Evolutionary conservation across 2,888 invertebrate genomes (phyloP), one percentile per base, ranked within the genome.

Genomic region (Orchestes rusci): DNA sequence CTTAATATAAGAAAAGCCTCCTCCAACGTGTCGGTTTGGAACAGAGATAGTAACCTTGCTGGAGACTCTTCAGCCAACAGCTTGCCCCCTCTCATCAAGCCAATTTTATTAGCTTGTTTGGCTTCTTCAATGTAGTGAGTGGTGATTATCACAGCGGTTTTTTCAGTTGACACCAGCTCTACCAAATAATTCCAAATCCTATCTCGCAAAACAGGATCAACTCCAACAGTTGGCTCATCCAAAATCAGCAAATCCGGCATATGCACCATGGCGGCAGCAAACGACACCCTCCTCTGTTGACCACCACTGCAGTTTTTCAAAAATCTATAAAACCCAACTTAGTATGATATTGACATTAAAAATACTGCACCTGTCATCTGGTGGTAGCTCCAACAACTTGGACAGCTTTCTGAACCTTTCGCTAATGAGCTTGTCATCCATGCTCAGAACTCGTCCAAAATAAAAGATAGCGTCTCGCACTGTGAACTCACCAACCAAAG

Each of bases 101-200:
- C 94, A 63, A 94, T 91, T 69, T 75, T 78, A 63, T 85, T 75
- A 3, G 89, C 87, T 63, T 85, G 82, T 59, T 80, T 80, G 2
- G 92, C 86, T 70, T 94, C 94, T 64, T 94, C 94, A 47, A 94
- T 92, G 62, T 94, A 94, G 70, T 94, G 94, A n/a, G 94, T 94
- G 1, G 94, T 94, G 44, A 94, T 90, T 47, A 94, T 82, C 41
- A 94, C 84, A 7, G 93, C 85, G 47, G 82, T 79, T 40, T 82
- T 80, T 34, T 77, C 74, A 55, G 76, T 74, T 50, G 76, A 71
- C 0, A 90, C 80, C 41, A 88, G 72, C 49, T 82, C 79, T 3
- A 82, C 75, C 42, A 94, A 71, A 67, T 88, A 84, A 48, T 84
- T 78, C 94, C 94, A 94, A 60, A 94, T 93, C 60, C 92, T 80